Evolutionary conservation across 2,113 vertebrate genomes (phyloP).

Genomic region (Zeus faber): DNA sequence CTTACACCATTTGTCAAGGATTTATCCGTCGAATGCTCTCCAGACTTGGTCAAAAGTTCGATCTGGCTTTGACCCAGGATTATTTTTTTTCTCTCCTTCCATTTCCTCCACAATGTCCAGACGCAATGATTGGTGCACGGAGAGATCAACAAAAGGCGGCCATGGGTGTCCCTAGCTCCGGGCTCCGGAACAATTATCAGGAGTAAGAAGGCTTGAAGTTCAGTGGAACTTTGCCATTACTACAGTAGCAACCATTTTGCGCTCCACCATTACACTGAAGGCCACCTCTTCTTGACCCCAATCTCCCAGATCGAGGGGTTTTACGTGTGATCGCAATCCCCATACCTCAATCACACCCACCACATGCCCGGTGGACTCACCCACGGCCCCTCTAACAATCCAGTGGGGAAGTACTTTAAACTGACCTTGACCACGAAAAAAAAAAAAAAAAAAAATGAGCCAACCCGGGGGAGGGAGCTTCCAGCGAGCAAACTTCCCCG

Average conservation of each 20-base stretch:
- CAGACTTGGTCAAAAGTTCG: too few species aligned
- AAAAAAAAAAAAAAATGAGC: slow-evolving; percentile 10
- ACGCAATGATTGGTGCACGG: too few species aligned
- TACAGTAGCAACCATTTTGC: slow-evolving; percentile 20
- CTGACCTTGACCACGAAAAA: slow-evolving; percentile 56
- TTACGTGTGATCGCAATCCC: too few species aligned
- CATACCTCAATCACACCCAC: slow-evolving; percentile 15
- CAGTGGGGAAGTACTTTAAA: slow-evolving; percentile 29
- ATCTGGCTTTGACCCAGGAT: too few species aligned
- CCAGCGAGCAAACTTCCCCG: slow-evolving; percentile 32
- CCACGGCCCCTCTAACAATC: slow-evolving; percentile 34
- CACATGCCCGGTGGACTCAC: slow-evolving; percentile 30
- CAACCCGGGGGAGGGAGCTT: slow-evolving; percentile 1
- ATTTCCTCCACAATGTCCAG: too few species aligned
- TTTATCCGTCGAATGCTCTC: too few species aligned
- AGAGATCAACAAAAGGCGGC: slow-evolving; percentile 44
- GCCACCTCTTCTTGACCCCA: slow-evolving; percentile 62
- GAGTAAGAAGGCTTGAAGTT: slow-evolving; percentile 43
- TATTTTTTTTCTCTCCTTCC: too few species aligned
- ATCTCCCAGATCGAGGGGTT: slow-evolving; percentile 53
- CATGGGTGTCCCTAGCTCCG: slow-evolving; percentile 35
- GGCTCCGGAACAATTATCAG: slow-evolving; percentile 40
- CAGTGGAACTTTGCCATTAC: slow-evolving; percentile 38
- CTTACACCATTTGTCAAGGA: too few species aligned
- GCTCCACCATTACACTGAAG: slow-evolving; percentile 36